Conservation (phyloP, 2,888 invertebrate genomes). For the Calliopum simillimum region DNA sequence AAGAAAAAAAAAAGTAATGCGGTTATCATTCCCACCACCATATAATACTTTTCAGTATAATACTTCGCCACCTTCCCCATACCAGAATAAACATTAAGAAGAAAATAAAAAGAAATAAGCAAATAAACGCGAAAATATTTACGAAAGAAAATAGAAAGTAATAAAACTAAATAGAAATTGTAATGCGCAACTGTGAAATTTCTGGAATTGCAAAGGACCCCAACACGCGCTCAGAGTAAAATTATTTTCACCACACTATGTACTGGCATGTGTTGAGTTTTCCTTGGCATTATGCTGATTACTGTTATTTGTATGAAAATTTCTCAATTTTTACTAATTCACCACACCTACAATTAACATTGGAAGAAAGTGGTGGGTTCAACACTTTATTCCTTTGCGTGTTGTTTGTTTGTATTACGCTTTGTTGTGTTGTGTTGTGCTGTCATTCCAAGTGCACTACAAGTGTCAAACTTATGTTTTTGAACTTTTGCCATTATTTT, state of each 20-base stretch:
- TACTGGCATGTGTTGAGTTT: not conserved
- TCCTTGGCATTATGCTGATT: too few relatives aligned
- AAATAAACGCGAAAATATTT: not conserved
- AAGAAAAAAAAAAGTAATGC: not conserved
- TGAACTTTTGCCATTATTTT: constrained; percentile 45
- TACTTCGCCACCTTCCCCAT: not conserved
- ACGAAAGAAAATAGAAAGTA: not conserved
- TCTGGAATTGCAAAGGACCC: too few relatives aligned
- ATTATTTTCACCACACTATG: not conserved
- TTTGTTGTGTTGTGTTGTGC: constrained; percentile 38
- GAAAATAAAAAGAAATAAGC: not conserved
- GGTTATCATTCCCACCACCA: not conserved
- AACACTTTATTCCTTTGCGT: constrained; percentile 10
- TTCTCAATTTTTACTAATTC: not conserved
- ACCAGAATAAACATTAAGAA: not conserved
- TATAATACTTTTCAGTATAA: too few relatives aligned
- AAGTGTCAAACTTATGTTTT: constrained; percentile 52
- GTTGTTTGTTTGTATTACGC: not conserved
- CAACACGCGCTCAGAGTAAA: too few relatives aligned
- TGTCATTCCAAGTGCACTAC: constrained; percentile 49
- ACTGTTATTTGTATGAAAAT: too few relatives aligned
- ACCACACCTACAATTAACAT: not conserved
- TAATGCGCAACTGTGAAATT: too few relatives aligned
- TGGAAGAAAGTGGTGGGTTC: constrained; percentile 19
- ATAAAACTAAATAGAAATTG: not conserved